Conservation (phyloP, 2,888 invertebrate genomes). For the Silvanus unidentatus region DNA sequence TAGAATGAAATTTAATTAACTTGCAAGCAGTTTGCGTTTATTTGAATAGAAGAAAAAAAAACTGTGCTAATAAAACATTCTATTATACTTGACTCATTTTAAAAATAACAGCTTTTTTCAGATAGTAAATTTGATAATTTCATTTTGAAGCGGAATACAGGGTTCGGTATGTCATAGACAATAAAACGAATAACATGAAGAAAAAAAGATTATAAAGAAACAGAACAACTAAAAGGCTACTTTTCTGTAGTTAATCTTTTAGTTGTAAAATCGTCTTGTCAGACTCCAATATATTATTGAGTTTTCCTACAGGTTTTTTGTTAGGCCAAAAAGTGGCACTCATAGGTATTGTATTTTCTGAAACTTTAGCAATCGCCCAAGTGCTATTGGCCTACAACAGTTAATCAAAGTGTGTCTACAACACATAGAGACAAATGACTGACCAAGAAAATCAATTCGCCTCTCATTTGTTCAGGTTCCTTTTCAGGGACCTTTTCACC, state of each 20-base stretch:
- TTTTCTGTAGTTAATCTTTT: background rate
- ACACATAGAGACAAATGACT: slow-evolving; percentile 38
- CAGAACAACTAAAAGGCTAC: too few species aligned
- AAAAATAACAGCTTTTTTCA: too few species aligned
- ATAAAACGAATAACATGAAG: too few species aligned
- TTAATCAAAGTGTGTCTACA: slow-evolving; percentile 35
- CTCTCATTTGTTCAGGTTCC: slow-evolving; percentile 33
- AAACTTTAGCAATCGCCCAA: slow-evolving; percentile 33
- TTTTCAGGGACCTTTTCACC: slow-evolving; percentile 18
- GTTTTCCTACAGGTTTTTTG: slow-evolving; percentile 2
- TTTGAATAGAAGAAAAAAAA: too few species aligned
- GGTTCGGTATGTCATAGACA: too few species aligned
- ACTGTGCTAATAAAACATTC: too few species aligned
- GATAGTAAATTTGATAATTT: too few species aligned
- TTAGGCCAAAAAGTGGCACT: slow-evolving; percentile 21
- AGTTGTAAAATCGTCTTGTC: background rate
- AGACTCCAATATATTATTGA: background rate
- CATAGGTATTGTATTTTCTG: slow-evolving; percentile 23
- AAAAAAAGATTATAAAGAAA: too few species aligned
- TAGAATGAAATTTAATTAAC: too few species aligned
- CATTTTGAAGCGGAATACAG: too few species aligned
- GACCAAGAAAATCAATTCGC: slow-evolving; percentile 40
- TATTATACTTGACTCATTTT: too few species aligned
- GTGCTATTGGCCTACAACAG: slow-evolving; percentile 31
- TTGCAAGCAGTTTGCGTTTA: too few species aligned